phyloP scores from a whole-genome alignment of 2,113 vertebrate genomes.

The Oncorhynchus nerka region DNA sequence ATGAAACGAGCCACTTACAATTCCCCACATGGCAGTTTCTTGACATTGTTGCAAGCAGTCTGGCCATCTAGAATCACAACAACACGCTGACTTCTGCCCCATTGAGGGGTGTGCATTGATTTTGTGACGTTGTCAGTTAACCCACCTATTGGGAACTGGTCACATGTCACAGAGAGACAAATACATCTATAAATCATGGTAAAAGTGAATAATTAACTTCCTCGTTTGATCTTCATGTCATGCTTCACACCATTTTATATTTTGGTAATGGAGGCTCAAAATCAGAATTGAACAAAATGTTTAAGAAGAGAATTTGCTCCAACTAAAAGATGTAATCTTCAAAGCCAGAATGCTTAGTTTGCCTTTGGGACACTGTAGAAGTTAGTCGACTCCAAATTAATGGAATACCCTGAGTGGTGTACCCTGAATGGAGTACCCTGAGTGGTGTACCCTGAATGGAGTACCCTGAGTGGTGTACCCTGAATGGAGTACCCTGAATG shows the following conservation, averaged over 20 bases:
- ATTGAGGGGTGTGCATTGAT: no score
- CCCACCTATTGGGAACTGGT: not conserved
- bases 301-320: not conserved
- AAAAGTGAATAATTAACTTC: not conserved
- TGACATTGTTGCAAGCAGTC: no score
- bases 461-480: not conserved
- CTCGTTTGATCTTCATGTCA: not conserved
- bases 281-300: no score
- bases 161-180: not conserved
- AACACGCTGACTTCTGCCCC: no score
- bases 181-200: not conserved
- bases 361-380: not conserved
- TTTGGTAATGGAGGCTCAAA: no score
- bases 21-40: no score
- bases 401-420: not conserved
- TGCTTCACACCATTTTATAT: not conserved
- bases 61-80: no score
- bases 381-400: not conserved
- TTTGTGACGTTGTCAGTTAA: no score
- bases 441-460: not conserved
- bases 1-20: no score
- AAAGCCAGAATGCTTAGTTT: constrained; percentile 15
- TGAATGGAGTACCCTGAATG: not conserved
- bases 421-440: not conserved
- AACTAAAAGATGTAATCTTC: not conserved